These are phyloP conservation scores for Caenorhabditis macrosperma DNA, from an alignment of 2,888 invertebrate genomes.

Conservation along the genomic window DNA sequence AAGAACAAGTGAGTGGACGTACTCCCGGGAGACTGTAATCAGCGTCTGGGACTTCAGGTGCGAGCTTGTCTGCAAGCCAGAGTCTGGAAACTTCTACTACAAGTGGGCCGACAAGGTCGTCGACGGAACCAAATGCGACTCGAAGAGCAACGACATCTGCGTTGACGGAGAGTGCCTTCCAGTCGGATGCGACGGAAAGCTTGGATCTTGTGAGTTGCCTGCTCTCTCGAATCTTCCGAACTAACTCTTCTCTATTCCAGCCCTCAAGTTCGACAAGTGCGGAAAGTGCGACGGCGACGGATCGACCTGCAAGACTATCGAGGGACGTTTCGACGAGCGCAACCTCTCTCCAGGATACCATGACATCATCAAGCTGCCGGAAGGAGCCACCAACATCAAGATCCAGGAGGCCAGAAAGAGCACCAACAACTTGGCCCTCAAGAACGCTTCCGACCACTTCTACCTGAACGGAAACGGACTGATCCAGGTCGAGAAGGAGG, in stretches of 20 bases:
- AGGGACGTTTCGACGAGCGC: slow-evolving; percentile 84
- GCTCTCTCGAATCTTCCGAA: background rate
- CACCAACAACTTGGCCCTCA: slow-evolving; percentile 92
- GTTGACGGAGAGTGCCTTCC: slow-evolving; percentile 94
- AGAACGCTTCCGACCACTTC: slow-evolving; percentile 89
- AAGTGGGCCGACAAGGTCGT: slow-evolving; percentile 86
- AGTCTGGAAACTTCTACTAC: slow-evolving; percentile 92
- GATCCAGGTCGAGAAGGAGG: slow-evolving; percentile 86
- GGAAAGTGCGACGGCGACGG: slow-evolving; percentile 93
- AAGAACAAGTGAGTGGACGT: slow-evolving; percentile 75
- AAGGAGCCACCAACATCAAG: slow-evolving; percentile 92
- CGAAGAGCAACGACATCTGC: slow-evolving; percentile 89
- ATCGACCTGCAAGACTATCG: slow-evolving; percentile 87
- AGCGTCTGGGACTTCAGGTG: slow-evolving; percentile 82
- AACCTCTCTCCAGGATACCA: slow-evolving; percentile 87
- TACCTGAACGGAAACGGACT: slow-evolving; percentile 95
- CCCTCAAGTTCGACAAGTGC: slow-evolving; percentile 90
- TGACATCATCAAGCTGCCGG: slow-evolving; percentile 91
- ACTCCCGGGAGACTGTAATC: background rate
- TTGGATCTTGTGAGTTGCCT: slow-evolving; percentile 85
- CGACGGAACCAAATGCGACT: slow-evolving; percentile 88
- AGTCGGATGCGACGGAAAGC: slow-evolving; percentile 94
- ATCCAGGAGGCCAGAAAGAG: slow-evolving; percentile 89
- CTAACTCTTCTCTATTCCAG: slow-evolving; percentile 37
- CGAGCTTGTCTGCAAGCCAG: slow-evolving; percentile 95